Evolutionary conservation across 2,113 vertebrate genomes (phyloP).

Genomic region (Zingel zingel): DNA sequence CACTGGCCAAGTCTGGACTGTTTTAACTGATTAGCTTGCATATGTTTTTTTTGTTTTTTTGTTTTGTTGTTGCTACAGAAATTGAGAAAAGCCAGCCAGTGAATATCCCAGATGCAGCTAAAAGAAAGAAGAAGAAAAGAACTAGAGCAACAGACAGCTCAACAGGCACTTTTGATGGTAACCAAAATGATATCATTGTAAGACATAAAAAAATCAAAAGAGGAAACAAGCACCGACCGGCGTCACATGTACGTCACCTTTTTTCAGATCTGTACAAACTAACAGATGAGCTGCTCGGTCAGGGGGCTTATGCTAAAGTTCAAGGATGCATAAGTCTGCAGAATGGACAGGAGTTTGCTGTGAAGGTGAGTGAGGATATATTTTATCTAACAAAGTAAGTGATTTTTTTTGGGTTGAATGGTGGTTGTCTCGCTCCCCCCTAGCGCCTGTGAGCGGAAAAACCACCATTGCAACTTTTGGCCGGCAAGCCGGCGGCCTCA

Average conservation of each 20-base stretch:
- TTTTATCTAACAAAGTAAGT: neutral
- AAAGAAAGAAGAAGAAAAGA: constrained; percentile 94
- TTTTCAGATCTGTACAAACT: constrained; percentile 92
- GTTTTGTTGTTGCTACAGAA: constrained; percentile 73
- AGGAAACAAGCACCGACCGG: neutral
- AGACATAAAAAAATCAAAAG: neutral
- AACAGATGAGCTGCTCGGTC: constrained; percentile 94
- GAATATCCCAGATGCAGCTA: constrained; percentile 86
- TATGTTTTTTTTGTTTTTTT: neutral
- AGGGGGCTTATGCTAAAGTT: constrained; percentile 95
- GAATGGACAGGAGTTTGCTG: constrained; percentile 93
- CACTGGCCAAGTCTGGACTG: neutral
- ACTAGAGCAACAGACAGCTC: constrained; percentile 88
- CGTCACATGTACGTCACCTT: neutral
- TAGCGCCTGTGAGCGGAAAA: no score
- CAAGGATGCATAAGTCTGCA: constrained; percentile 94
- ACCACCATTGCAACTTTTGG: no score
- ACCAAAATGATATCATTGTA: neutral
- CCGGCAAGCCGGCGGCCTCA: no score
- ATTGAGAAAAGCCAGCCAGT: constrained; percentile 92
- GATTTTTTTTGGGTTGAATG: neutral
- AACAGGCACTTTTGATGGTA: constrained; percentile 93
- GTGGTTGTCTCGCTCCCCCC: no score
- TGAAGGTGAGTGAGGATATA: constrained; percentile 86
- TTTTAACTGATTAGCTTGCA: neutral